A percentile compares a stretch with the other conserved stretches of the same genome.
phyloP scores from a whole-genome alignment of 2,113 vertebrate species.

The Leptobrachium leishanense region DNA sequence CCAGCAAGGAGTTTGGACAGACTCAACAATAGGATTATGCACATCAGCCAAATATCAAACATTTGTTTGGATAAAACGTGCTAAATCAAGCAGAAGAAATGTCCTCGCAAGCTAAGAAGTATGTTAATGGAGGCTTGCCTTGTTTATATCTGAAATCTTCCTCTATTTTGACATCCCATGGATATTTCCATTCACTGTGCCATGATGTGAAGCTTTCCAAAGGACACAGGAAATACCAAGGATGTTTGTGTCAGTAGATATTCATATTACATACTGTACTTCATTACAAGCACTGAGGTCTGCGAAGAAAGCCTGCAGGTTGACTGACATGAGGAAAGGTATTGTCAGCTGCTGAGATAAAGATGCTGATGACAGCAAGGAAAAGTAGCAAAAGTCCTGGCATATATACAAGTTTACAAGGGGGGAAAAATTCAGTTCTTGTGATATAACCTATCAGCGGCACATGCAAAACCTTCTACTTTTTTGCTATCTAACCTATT shows the following conservation, averaged over 20 bases:
- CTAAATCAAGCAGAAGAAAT: slow-evolving; percentile 45
- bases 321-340: slow-evolving; percentile 2
- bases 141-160: slow-evolving; percentile 34
- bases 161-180: slow-evolving; percentile 39
- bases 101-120: slow-evolving; percentile 34
- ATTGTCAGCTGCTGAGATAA: slow-evolving; percentile 4
- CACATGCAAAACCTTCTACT: too few species aligned
- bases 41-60: slow-evolving; percentile 34
- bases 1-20: slow-evolving; percentile 11
- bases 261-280: slow-evolving; percentile 33
- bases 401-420: neutral
- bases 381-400: neutral
- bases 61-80: slow-evolving; percentile 35
- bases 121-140: slow-evolving; percentile 38
- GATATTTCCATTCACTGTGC: slow-evolving; percentile 45
- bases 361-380: neutral
- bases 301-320: neutral
- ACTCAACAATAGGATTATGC: slow-evolving; percentile 37
- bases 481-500: too few species aligned
- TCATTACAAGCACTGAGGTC: slow-evolving; percentile 30
- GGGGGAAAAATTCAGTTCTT: too few species aligned
- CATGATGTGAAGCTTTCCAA: slow-evolving; percentile 41
- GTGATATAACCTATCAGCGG: too few species aligned
- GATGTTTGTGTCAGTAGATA: slow-evolving; percentile 41
- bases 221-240: slow-evolving; percentile 45